Percentiles rank a stretch among this genome's conserved stretches.
Conservation (phyloP, 2,797 vertebrate species). For the Pipistrellus pipistrellus region DNA sequence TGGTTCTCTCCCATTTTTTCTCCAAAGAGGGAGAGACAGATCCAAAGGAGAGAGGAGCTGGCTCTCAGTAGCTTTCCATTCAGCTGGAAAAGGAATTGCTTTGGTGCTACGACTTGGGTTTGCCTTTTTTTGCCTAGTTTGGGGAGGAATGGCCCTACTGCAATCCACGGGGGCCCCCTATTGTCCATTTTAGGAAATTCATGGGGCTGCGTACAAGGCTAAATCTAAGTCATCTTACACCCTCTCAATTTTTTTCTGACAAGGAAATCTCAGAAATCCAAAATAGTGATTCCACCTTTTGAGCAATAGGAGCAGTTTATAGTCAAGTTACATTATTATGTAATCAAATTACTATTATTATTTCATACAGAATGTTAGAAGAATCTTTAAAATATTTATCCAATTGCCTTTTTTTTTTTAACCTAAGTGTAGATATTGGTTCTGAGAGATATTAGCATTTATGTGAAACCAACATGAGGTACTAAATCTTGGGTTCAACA, state of each 20-base stretch:
- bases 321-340: background rate
- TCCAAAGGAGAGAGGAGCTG: background rate
- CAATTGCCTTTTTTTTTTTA: background rate
- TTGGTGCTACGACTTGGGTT: background rate
- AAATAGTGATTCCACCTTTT: conserved; percentile 27
- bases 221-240: background rate
- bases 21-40: background rate
- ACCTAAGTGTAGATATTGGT: background rate
- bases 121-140: background rate
- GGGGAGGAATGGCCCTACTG: background rate
- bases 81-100: conserved; percentile 70
- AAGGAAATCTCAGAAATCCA: background rate
- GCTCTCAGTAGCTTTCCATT: conserved; percentile 74
- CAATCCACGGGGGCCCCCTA: conserved; percentile 85
- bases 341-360: background rate
- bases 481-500: conserved; percentile 1
- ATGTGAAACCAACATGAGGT: background rate
- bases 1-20: background rate
- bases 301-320: background rate
- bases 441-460: background rate
- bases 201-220: background rate
- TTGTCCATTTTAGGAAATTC: conserved; percentile 54
- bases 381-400: background rate
- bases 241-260: background rate
- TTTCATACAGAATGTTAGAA: background rate